Evolutionary conservation across 2,113 vertebrate genomes (phyloP), one percentile per base, ranked within the genome.

Genomic region (Rostratula benghalensis): DNA sequence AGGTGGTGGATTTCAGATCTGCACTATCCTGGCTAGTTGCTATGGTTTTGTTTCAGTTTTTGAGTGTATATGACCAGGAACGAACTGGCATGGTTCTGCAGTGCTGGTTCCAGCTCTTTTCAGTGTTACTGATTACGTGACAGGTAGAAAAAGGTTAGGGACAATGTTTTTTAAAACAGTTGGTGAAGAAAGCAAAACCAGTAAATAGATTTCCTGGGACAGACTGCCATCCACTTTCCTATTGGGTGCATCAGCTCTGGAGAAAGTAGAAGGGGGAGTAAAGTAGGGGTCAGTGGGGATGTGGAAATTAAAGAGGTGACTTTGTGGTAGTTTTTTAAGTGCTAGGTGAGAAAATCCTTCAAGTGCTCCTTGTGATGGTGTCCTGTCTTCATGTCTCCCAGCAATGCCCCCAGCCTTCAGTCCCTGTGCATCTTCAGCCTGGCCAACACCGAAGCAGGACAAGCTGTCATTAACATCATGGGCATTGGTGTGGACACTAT

Each of bases 391-490:
- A 25, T 92, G 35, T 97, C 81, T 95, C 84, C 3, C 88, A 98
- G 98, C 97, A 99, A 97, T 64, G 90, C 98, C 7, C 99, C 99
- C 79, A 99, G 98, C 93, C 98, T 99, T 59, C 99, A 99, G 97
- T 99, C 99, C 63, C 96, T 99, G 50, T 99, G 99, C 89, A 98
- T 99, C 98, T 99, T 99, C 97, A 99, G 99, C 94, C 97, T 99
- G 97, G 98, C 99, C 16, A 99, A 99, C 97, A 99, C 99, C 0
- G 99, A 99, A 95, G 99, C 99, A 14, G 99, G 99, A 9, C 99
- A 99, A 96, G 99, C 99, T 0, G 98, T 99, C 48, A 98, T 99
- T 75, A 99, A 99, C 71, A 99, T 99, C 96, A 99, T 99, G 99
- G 99, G 99, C 12, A 98, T 99, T 0, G 99, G 99, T 1, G 99